Base-by-base conservation (phyloP, 1,140 invertebrate species). In the Dreissena polymorpha region DNA sequence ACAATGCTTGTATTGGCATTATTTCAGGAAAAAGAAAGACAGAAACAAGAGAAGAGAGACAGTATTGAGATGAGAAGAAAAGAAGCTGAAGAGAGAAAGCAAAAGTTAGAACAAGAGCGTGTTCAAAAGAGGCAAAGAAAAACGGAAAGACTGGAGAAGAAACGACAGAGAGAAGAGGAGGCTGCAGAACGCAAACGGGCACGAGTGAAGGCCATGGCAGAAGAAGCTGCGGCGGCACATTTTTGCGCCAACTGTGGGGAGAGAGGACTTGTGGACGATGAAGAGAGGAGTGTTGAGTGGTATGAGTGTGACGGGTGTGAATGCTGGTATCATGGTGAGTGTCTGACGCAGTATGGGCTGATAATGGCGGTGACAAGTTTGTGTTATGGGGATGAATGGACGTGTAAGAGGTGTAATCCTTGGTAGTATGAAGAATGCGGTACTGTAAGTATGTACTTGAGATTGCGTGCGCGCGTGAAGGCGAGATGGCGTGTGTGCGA, bases 271-370 rank as follows among this genome's bases (percentile, higher is more conserved):
- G 39, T 71, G 14, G 21, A 50, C 50, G 69, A 71, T 21, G 69
- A 71, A 49, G 14, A 39, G 25, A 71, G 21, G 12, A 27, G 39
- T 0, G 50, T 71, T 39, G 18, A n/a, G 14, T 71, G 69, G 69
- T 71, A 39, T 49, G 69, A 6, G 49, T 71, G 69, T 71, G 69
- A 71, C 21, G 69, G 25, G 49, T 71, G 69, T 50, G 69, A 49
- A 49, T 12, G 69, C 10, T 71, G 18, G 69, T 71, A 39, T 50
- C 69, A 71, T 49, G 25, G 50, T 13, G 27, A 16, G n/a, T 71
- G 69, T 50, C 21, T 71, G 23, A 39, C 27, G 25, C 27, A 71
- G 39, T 16, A 14, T 27, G 69, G 39, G 39, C n/a, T 27, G 69
- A 10, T 39, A 14, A 12, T 39, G 27, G 39, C 21, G n/a, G n/a